phyloP scores from a whole-genome alignment of 1,140 invertebrate genomes.

The Melitaea cinxia region DNA sequence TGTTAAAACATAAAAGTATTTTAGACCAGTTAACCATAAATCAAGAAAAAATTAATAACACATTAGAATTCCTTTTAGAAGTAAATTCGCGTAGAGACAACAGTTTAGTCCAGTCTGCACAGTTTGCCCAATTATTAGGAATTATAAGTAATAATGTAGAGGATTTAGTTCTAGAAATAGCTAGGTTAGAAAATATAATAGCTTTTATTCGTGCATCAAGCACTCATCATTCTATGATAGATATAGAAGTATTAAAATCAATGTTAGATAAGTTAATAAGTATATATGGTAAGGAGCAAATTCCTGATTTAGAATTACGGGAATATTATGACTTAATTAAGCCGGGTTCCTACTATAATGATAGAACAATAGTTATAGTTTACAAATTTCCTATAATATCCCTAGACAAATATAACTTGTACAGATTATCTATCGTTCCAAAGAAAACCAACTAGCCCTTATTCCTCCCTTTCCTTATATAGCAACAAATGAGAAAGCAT shows the following conservation, averaged over 20 bases:
- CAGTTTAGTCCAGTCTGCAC: too few species aligned
- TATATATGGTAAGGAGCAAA: too few species aligned
- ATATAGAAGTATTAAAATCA: too few species aligned
- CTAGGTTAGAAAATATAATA: not conserved
- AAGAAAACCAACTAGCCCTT: constrained; percentile 33
- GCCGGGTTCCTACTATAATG: not conserved
- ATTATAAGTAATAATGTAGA: not conserved
- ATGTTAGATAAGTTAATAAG: too few species aligned
- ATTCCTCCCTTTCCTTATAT: constrained; percentile 39
- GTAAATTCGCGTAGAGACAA: too few species aligned
- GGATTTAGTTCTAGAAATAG: not conserved
- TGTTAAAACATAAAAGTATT: too few species aligned
- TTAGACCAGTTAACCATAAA: too few species aligned
- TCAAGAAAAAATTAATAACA: too few species aligned
- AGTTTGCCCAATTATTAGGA: too few species aligned
- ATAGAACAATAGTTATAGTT: not conserved
- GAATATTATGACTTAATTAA: too few species aligned
- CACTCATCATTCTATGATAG: not conserved
- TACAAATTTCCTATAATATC: not conserved
- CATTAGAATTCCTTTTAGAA: too few species aligned
- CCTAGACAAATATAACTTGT: not conserved
- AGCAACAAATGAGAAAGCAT: constrained; percentile 40
- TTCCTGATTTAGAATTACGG: too few species aligned
- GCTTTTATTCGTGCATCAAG: constrained; percentile 1
- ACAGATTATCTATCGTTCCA: constrained; percentile 30